Evolutionary conservation across 2,888 invertebrate genomes (phyloP), one percentile per base, ranked within the genome.

Genomic region (Malthinus seriepunctatus): DNA sequence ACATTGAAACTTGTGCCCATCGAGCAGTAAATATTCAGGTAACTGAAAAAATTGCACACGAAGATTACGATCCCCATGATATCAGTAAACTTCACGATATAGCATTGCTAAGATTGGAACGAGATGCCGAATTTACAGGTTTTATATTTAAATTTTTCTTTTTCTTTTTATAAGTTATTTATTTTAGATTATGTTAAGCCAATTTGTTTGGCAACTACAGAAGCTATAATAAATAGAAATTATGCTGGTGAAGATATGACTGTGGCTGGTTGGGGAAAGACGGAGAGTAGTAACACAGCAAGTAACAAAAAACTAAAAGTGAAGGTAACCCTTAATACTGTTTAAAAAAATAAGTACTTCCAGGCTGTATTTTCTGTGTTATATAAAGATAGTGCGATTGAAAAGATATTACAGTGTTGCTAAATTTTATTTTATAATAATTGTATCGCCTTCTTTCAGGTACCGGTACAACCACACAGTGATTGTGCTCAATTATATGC

Each of bases 61-160:
- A 87, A 60, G 68, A 76, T 0, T 92, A 91, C 69, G 72, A 79
- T 45, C 84, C 88, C 0, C 69, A 68, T 0, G 83, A 86, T 47
- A 71, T 69, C 1, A 83, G 87, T 69, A 88, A 89, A 67, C 78
- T 80, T 23, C 80, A 90, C 70, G 92, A 92, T 70, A 88, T 92
- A 38, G 91, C 89, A 0, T 76, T 92, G 9, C 69, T 92, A 33
- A 82, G 91, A 51, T 77, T 92, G 9, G 67, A 78, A 0, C 72
- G 73, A 1, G 76, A 82, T 31, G 85, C 86, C 0, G 62, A 70
- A 3, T 85, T 81, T 68, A 84, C 83, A 49, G 81, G 85, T 84
- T 73, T 71, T 12, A 34, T 38, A 3, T 33, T 15, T 5, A 9
- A 15, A n/a, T 11, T 37, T n/a, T 32, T 23, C n/a, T 10, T 9